phyloP scores from a whole-genome alignment of 2,797 vertebrate species.

The Mycteria americana region DNA sequence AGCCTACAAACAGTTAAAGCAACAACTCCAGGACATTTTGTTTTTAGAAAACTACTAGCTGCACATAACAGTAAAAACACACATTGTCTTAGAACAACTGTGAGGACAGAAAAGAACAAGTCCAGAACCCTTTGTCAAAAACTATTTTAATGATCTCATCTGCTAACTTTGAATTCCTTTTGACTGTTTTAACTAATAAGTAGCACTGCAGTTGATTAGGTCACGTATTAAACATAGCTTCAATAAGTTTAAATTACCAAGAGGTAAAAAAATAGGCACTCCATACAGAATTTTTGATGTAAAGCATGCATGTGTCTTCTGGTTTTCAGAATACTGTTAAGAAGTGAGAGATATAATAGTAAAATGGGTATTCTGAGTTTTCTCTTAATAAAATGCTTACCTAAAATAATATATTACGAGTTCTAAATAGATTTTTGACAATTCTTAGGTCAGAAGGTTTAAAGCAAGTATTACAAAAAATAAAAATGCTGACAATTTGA shows the following conservation, averaged over 20 bases:
- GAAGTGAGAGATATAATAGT: not conserved
- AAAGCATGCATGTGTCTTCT: not conserved
- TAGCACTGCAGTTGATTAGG: not conserved
- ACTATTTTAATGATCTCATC: not conserved
- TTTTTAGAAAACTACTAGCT: not conserved
- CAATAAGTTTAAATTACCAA: not conserved
- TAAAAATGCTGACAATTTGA: not conserved
- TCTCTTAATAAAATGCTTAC: not conserved
- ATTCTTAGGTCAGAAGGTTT: not conserved
- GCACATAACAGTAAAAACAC: not conserved
- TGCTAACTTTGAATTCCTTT: not conserved
- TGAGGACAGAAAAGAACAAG: not conserved
- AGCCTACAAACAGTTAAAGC: not conserved
- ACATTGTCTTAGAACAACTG: not conserved
- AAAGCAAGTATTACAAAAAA: not conserved
- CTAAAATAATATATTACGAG: not conserved
- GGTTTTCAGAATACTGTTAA: not conserved
- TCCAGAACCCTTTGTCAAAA: not conserved
- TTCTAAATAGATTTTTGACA: not conserved
- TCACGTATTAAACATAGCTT: not conserved
- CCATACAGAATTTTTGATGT: not conserved
- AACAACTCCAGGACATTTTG: not conserved
- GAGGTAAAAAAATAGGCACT: not conserved
- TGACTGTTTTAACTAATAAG: constrained; percentile 18
- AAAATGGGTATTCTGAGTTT: not conserved